Evolutionary conservation across 2,888 invertebrate species (phyloP), one percentile per base, ranked within the genome.

Genomic region (Cotesia congregata): DNA sequence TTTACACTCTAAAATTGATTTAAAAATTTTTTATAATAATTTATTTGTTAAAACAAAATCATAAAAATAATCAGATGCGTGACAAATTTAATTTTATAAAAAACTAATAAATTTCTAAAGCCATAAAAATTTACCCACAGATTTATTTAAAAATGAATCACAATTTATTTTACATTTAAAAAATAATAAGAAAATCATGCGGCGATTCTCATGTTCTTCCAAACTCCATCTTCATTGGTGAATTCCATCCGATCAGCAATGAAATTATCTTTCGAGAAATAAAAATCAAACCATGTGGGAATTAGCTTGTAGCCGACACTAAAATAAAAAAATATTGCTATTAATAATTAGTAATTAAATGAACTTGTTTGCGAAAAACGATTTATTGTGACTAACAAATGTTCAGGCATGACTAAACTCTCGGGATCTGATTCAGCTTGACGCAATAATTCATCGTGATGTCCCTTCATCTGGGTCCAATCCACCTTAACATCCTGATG

Each of bases 161-260:
- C n/a, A n/a, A n/a, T n/a, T n/a, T n/a, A 30, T 30, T 30, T 30
- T 30, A 30, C 3, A 30, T 50, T 50, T 50, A 7, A 50, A 50
- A 50, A 50, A 50, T 12, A 50, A 2, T 50, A 17, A 41, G 50
- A 9, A 9, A 41, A 77, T 86, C 79, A 90, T 6, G 90, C 88
- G 40, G 88, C 87, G 70, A 91, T 82, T 82, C 88, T 86, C 59
- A 83, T 80, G 76, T 85, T 83, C 17, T 83, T 83, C 90, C 90
- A 91, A 0, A 77, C 79, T n/a, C 81, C 80, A 30, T 78, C 80
- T 0, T 71, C 62, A 41, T 85, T 81, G 80, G 85, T 87, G 80
- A 90, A 91, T 30, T 88, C 78, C 1, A 91, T 82, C 79, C 91
- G 85, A 83, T 91, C 91, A 0, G 87, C 91, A 80, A 91, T 91